These are phyloP conservation scores for Tolmerus cingulatus DNA, from an alignment of 2,888 invertebrate species.

Conservation along the genomic window DNA sequence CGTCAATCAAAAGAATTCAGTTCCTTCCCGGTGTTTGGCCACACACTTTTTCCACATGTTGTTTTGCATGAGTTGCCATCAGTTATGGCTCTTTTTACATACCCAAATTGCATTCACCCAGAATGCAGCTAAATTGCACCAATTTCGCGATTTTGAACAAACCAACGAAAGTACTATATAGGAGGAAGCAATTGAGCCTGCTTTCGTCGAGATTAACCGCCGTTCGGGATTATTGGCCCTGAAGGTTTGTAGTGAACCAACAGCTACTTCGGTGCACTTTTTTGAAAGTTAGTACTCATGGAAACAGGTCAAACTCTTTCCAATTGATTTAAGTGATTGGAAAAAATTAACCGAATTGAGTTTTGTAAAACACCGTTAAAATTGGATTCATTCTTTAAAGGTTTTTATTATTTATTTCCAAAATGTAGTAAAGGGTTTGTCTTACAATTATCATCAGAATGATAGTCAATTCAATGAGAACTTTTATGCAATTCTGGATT, in stretches of 20 bases:
- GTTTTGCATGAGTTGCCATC: background rate
- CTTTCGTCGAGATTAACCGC: background rate
- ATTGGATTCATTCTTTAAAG: no score
- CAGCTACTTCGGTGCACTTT: background rate
- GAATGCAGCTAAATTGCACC: background rate
- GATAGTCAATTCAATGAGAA: no score
- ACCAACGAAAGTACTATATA: background rate
- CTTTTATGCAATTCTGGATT: no score
- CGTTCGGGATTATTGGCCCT: background rate
- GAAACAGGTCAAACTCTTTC: background rate
- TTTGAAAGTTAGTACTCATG: background rate
- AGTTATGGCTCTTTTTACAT: background rate
- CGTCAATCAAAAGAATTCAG: background rate
- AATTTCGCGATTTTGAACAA: background rate
- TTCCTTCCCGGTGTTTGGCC: background rate
- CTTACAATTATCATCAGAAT: no score
- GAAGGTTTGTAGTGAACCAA: background rate
- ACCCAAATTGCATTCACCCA: background rate
- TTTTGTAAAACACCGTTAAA: background rate
- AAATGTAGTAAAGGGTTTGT: no score
- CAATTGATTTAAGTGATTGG: background rate
- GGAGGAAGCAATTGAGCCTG: background rate
- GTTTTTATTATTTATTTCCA: no score
- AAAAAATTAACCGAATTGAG: background rate
- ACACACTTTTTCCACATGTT: background rate